Conservation (phyloP, 2,888 invertebrate species). For the Caenorhabditis doughertyi region DNA sequence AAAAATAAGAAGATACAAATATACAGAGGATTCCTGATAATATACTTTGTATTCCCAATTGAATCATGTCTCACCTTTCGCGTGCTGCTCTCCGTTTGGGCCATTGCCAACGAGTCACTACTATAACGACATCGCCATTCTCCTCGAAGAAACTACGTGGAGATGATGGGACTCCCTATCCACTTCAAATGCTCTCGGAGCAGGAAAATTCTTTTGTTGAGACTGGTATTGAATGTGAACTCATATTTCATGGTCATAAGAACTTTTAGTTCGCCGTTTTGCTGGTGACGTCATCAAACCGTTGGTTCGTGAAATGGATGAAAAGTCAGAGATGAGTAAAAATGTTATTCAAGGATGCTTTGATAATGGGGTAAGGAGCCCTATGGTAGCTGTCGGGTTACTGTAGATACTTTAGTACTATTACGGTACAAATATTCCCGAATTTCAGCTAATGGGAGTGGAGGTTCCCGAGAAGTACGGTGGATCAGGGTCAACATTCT, state of each 20-base stretch:
- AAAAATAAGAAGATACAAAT: too few species aligned
- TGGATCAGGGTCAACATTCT: constrained; percentile 91
- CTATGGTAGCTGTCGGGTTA: too few species aligned
- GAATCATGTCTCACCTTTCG: constrained; percentile 5
- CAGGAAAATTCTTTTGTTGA: constrained; percentile 95
- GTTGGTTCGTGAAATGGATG: constrained; percentile 94
- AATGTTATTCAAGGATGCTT: constrained; percentile 88
- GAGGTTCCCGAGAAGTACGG: constrained; percentile 91
- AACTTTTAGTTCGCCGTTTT: constrained; percentile 89
- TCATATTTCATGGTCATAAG: neutral
- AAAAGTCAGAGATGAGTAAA: constrained; percentile 89
- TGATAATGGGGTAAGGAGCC: constrained; percentile 94
- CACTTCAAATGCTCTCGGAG: constrained; percentile 90
- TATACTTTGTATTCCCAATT: neutral
- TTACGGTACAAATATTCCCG: neutral
- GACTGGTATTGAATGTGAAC: constrained; percentile 87
- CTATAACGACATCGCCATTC: neutral
- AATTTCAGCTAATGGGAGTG: constrained; percentile 90
- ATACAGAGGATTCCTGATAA: too few species aligned
- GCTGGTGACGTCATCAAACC: constrained; percentile 93
- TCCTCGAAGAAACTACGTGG: neutral
- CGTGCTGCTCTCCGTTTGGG: constrained; percentile 9
- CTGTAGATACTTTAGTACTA: neutral
- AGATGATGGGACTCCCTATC: constrained; percentile 37
- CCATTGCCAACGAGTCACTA: neutral